Evolutionary conservation across 2,888 invertebrate genomes (phyloP), one percentile per base, ranked within the genome.

Genomic region (Xylota segnis): DNA sequence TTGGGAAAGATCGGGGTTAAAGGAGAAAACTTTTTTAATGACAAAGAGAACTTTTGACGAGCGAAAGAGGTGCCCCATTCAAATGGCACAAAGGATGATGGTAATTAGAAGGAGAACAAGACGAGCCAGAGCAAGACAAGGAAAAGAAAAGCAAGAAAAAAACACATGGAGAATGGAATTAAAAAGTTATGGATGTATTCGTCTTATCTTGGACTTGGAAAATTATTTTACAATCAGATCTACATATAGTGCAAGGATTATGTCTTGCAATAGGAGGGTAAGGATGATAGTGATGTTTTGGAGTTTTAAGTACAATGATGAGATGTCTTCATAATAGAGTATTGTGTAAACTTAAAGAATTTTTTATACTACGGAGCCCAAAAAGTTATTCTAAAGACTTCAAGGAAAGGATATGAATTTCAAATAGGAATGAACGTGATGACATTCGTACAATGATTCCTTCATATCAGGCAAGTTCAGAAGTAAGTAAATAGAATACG

Each of bases 41-140:
- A 81, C 84, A 81, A 84, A 65, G 50, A 40, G 83, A 84, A 70
- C 70, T 84, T 81, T 84, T 84, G 81, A 84, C 81, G 81, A 84
- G 34, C 75, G 37, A 75, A 78, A 79, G 83, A 84, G 84, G 81
- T 84, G 75, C 52, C 52, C 84, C 43, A 75, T 79, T 81, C 70
- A 81, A 84, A 76, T 84, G 61, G 47, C 71, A 84, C 84, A 84
- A 75, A 75, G 84, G 75, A 70, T 50, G 81, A 75, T 65, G 84
- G 81, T 75, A 84, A 84, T 84, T 84, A 84, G 75, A 52, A 45
- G 65, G 54, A 52, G 70, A 58, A 37, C 43, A 50, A 23, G 14
- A 59, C n/a, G 14, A 14, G 29, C n/a, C 18, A 2, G 68, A 40
- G 37, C 10, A 45, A 40, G 29, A 37, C 37, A 68, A 40, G 68